Conservation (phyloP, 2,797 vertebrate genomes). For the Peromyscus eremicus region DNA sequence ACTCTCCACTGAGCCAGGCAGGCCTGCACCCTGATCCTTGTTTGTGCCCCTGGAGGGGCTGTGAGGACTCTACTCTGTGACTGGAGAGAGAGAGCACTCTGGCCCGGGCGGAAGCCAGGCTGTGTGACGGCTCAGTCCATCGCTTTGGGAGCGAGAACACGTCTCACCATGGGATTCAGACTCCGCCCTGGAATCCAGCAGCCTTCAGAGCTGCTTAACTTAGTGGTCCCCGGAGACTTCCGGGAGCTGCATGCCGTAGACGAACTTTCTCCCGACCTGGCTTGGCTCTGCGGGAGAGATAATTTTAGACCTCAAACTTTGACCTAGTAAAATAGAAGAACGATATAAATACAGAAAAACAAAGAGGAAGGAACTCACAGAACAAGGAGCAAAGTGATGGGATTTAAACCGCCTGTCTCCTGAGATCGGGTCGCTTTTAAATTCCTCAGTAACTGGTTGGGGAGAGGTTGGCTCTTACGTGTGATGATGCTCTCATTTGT, state of each 20-base stretch:
- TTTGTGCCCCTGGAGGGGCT: neutral
- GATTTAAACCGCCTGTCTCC: neutral
- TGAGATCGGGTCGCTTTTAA: neutral
- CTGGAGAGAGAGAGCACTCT: neutral
- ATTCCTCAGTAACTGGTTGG: neutral
- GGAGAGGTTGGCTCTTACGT: neutral
- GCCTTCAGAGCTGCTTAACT: constrained; percentile 10
- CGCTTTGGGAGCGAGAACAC: neutral
- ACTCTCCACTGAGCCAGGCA: neutral
- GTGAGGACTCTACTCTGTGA: neutral
- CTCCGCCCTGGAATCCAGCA: constrained; percentile 54
- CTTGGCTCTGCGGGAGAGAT: constrained; percentile 47
- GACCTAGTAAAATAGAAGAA: constrained; percentile 54
- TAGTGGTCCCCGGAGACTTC: constrained; percentile 34
- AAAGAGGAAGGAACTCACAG: constrained; percentile 13
- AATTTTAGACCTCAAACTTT: constrained; percentile 68
- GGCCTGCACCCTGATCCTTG: neutral
- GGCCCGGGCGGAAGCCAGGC: neutral
- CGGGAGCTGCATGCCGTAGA: constrained; percentile 58
- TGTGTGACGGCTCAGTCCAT: neutral
- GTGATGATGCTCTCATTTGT: neutral
- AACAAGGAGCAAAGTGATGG: neutral
- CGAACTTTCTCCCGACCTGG: constrained; percentile 8
- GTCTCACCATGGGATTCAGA: constrained; percentile 38
- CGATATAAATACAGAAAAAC: constrained; percentile 56